phyloP scores from a whole-genome alignment of 2,113 vertebrate species.

The Aepyceros melampus region DNA sequence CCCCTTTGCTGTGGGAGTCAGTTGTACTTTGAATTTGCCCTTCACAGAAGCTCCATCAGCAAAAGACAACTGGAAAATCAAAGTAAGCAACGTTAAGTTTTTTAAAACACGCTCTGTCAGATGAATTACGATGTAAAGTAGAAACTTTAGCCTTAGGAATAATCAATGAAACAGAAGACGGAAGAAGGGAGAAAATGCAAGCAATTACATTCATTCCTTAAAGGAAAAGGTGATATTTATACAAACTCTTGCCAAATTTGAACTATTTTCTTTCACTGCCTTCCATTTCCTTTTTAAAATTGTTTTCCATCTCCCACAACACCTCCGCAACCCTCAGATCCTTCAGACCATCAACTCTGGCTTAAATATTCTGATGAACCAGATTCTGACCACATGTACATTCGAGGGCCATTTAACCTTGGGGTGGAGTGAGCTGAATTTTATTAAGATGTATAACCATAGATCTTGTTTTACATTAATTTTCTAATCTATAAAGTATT shows the following conservation, averaged over 20 bases:
- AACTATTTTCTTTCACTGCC: neutral
- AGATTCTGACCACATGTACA: neutral
- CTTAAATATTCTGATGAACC: neutral
- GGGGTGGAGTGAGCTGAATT: neutral
- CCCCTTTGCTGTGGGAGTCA: neutral
- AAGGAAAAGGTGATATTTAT: neutral
- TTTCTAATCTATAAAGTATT: neutral
- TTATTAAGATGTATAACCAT: neutral
- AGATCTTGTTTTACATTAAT: neutral
- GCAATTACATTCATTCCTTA: conserved; percentile 4
- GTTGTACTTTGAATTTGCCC: neutral
- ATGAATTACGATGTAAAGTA: conserved; percentile 21
- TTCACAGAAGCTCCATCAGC: conserved; percentile 58
- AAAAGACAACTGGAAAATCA: conserved; percentile 61
- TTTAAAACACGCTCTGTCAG: conserved; percentile 40
- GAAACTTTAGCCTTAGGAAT: conserved; percentile 51
- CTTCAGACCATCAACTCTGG: neutral
- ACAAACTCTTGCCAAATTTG: neutral
- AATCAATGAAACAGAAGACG: conserved; percentile 51
- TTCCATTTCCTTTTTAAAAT: neutral
- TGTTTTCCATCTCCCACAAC: neutral
- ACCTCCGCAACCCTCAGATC: neutral
- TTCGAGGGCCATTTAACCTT: neutral
- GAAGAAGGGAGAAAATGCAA: conserved; percentile 17
- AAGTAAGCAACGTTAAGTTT: conserved; percentile 32